Evolutionary conservation across 2,888 invertebrate genomes (phyloP), one percentile per base, ranked within the genome.

Genomic region (Agrochola lychnidis): DNA sequence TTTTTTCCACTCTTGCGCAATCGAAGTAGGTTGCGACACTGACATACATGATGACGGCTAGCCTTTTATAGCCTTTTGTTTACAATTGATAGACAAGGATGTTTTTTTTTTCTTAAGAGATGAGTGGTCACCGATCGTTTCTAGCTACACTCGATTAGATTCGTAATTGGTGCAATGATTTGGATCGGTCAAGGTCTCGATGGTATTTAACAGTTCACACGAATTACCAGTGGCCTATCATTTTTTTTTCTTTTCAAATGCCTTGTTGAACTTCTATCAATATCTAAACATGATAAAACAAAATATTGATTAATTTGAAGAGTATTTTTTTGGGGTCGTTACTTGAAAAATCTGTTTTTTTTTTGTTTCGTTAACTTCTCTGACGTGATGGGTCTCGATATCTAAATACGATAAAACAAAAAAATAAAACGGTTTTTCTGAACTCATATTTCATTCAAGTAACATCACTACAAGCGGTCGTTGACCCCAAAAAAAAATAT

Each of bases 11-110:
- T 94, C 92, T 95, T 94, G 92, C 89, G 91, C 94, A 95, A 95
- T 93, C 84, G 93, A 94, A 94, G 91, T 94, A 92, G 96, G 94
- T 96, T 96, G 91, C 95, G 96, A 95, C 96, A 96, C 96, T 96
- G 96, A 96, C 96, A 96, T 94, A 96, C 96, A 96, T 96, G 94
- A 82, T 85, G 83, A 86, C 75, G 71, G 90, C 87, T 90, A 89
- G 87, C 91, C 92, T 95, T 95, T 90, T 96, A 96, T 95, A 96
- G 95, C 92, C 92, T 94, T 92, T 93, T 88, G 87, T 90, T 90
- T 86, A 82, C 90, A 92, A 90, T 92, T 86, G 86, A 86, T 90
- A 91, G 89, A 91, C 95, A 96, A 96, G 95, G 95, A 93, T 94
- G 88, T 77, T 90, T 94, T 94, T n/a, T 93, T 93, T 84, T 48